phyloP scores from a whole-genome alignment of 2,888 invertebrate species.

The Machimus rusticus region DNA sequence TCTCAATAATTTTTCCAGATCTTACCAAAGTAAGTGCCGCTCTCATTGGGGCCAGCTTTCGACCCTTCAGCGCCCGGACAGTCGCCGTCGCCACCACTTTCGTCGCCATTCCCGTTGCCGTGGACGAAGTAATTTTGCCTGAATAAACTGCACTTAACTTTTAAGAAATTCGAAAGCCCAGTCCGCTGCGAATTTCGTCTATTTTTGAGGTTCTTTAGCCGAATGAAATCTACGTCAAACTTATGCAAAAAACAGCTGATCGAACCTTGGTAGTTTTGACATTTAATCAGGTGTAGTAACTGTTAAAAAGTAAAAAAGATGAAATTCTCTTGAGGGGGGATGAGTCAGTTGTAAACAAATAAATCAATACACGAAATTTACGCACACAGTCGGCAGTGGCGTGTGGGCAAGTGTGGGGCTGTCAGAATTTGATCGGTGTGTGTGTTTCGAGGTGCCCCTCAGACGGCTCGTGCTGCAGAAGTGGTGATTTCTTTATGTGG shows the following conservation, averaged over 20 bases:
- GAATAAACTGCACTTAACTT: not conserved
- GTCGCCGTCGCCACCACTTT: conserved; percentile 86
- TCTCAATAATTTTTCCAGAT: not conserved
- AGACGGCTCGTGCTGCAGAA: not conserved
- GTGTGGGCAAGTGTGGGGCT: not conserved
- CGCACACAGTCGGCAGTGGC: not conserved
- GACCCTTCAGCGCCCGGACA: conserved; percentile 84
- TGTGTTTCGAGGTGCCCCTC: not conserved
- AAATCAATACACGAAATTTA: not conserved
- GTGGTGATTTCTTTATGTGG: conserved; percentile 13
- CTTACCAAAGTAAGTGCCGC: conserved; percentile 79
- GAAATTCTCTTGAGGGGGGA: not conserved
- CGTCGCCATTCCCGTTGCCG: conserved; percentile 69
- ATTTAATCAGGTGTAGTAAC: not conserved
- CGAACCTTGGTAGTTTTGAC: not conserved
- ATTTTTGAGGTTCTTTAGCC: not conserved
- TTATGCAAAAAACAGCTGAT: conserved; percentile 36
- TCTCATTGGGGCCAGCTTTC: conserved; percentile 79
- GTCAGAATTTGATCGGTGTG: not conserved
- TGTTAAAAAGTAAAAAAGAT: not conserved
- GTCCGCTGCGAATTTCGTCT: not conserved
- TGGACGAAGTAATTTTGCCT: not conserved
- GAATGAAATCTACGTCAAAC: not conserved
- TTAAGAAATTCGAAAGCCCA: not conserved
- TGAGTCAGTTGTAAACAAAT: not conserved